Conservation (phyloP, 2,113 vertebrate genomes). For the Nothocercus nigrocapillus region DNA sequence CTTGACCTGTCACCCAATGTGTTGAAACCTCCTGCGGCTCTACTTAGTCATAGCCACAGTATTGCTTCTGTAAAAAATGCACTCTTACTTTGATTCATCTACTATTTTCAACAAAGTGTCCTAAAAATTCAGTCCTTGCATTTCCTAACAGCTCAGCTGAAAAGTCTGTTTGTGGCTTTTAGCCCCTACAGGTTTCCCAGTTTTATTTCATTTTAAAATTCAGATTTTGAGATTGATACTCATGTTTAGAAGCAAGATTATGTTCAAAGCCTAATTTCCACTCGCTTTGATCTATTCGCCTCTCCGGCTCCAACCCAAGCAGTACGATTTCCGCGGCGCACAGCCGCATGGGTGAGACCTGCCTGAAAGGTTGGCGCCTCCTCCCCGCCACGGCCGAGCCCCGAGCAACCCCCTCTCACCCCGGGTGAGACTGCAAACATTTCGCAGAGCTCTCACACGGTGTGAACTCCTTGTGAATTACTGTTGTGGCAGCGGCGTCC, state of each 20-base stretch:
- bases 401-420: not conserved
- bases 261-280: not conserved
- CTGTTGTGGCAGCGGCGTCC: constrained; percentile 64
- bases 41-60: not conserved
- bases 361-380: constrained; percentile 5
- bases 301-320: not conserved
- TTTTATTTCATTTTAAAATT: constrained; percentile 29
- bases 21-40: not conserved
- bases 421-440: constrained; percentile 41
- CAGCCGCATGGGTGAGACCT: not conserved
- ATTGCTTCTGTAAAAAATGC: not conserved
- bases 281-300: not conserved
- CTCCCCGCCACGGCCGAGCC: not conserved
- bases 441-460: constrained; percentile 29
- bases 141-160: not conserved
- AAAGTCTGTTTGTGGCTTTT: constrained; percentile 1
- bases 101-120: not conserved
- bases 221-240: constrained; percentile 11
- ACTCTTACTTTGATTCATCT: not conserved
- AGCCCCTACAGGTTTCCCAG: not conserved
- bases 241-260: not conserved
- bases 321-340: not conserved
- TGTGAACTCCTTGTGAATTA: constrained; percentile 59
- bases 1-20: not conserved
- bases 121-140: not conserved